Evolutionary conservation across 2,113 vertebrate genomes (phyloP), one percentile per base, ranked within the genome.

Genomic region (Grallaria varia): DNA sequence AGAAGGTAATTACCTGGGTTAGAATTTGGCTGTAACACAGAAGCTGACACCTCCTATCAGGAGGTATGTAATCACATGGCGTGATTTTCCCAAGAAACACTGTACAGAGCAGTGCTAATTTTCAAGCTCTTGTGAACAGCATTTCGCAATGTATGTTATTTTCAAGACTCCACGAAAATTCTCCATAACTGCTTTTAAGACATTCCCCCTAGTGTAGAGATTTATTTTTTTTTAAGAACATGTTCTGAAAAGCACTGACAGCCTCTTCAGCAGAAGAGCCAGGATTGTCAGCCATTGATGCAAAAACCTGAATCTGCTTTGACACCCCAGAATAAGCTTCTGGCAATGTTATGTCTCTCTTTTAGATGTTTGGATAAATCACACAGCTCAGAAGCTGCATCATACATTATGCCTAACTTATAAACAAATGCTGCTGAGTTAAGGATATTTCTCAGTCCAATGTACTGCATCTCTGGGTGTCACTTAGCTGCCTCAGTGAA

Each of bases 361-460:
- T 97, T 97, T 82, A 97, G 97, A 97, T 97, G 96, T 98, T 97
- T 97, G 92, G 96, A 94, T 97, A 98, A 97, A 97, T 97, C 95
- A 94, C 76, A 95, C 58, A 80, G 78, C 93, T 97, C 80, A 90
- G 66, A 97, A 95, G 53, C 62, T 76, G 83, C 87, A 96, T 97
- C 89, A 87, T 93, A 89, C 86, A 73, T 97, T 97, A 93, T 93
- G 93, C 95, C 84, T 89, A 96, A 96, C 55, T 97, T 96, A 96
- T 94, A 98, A 97, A 96, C 95, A 98, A 97, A 97, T 96, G 95
- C 66, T 96, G 95, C 96, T 95, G 91, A 97, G 73, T 53, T 96
- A 95, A 97, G 96, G 96, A 77, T 95, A 89, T 97, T 97, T 95
- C 89, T 96, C 64, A 94, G 92, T 87, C 94, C 91, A 60, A 56